Conservation (phyloP, 2,888 invertebrate species). For the Monopis laevigella region DNA sequence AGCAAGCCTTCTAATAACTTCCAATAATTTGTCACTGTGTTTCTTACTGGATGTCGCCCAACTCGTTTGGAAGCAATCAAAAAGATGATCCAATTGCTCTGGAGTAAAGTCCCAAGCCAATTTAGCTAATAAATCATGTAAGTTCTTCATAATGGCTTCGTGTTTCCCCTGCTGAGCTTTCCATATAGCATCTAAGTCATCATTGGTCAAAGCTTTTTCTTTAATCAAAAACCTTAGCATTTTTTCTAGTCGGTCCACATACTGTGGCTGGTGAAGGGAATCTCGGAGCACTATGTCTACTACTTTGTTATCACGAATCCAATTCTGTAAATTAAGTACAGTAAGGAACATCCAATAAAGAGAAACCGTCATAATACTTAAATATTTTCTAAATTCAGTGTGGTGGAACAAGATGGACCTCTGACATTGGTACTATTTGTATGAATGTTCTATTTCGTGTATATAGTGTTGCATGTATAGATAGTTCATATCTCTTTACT, state of each 20-base stretch:
- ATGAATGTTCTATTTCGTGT: too few relatives aligned
- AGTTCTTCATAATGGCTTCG: slow-evolving; percentile 97
- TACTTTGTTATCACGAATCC: slow-evolving; percentile 96
- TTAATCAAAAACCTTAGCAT: slow-evolving; percentile 97
- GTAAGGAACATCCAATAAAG: too few relatives aligned
- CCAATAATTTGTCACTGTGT: slow-evolving; percentile 93
- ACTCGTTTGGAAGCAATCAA: slow-evolving; percentile 93
- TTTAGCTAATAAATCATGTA: slow-evolving; percentile 95
- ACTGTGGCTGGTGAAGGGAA: slow-evolving; percentile 96
- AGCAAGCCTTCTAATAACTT: slow-evolving; percentile 92
- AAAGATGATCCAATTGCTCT: slow-evolving; percentile 95
- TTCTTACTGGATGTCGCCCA: slow-evolving; percentile 97
- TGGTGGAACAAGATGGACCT: too few relatives aligned
- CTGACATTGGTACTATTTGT: too few relatives aligned
- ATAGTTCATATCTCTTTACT: too few relatives aligned
- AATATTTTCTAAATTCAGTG: too few relatives aligned
- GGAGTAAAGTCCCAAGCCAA: slow-evolving; percentile 98
- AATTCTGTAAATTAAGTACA: slow-evolving; percentile 80
- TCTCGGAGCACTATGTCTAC: slow-evolving; percentile 94
- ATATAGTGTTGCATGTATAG: too few relatives aligned
- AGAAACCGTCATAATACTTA: too few relatives aligned
- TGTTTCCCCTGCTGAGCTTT: slow-evolving; percentile 97
- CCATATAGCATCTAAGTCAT: slow-evolving; percentile 96
- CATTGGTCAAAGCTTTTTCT: slow-evolving; percentile 85
- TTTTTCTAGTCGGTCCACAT: slow-evolving; percentile 97